A percentile compares a stretch with the other conserved stretches of the same genome.
Evolutionary conservation across 2,888 invertebrate genomes (phyloP).

Genomic region (Nomada ruficornis): DNA sequence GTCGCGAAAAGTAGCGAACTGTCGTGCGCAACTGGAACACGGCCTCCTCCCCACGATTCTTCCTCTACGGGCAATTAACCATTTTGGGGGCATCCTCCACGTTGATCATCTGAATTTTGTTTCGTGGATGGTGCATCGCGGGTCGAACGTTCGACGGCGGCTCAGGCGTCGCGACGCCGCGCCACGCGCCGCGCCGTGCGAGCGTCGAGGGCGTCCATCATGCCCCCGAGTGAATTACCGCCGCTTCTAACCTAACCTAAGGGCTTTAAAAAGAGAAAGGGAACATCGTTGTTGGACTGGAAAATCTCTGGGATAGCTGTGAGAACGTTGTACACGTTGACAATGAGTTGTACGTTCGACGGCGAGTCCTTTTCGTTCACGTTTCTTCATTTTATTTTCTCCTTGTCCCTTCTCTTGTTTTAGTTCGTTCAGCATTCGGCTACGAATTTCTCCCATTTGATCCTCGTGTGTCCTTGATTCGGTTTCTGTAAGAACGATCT

Average conservation of each 20-base stretch:
- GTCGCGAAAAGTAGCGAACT: slow-evolving; percentile 39
- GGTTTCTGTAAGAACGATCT: too few species aligned
- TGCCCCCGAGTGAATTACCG: slow-evolving; percentile 82
- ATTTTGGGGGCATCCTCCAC: slow-evolving; percentile 13
- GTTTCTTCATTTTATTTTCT: slow-evolving; percentile 34
- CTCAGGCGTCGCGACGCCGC: slow-evolving; percentile 81
- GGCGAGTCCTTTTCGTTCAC: slow-evolving; percentile 25
- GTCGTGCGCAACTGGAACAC: slow-evolving; percentile 18
- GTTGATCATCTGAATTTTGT: slow-evolving; percentile 14
- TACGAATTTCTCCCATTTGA: too few species aligned
- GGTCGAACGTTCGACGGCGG: slow-evolving; percentile 64
- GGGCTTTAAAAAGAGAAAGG: slow-evolving; percentile 54
- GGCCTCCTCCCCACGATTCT: slow-evolving; percentile 24
- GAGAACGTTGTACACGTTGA: slow-evolving; percentile 18
- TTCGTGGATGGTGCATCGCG: slow-evolving; percentile 27
- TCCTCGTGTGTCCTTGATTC: too few species aligned
- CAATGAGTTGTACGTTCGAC: slow-evolving; percentile 48
- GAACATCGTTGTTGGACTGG: slow-evolving; percentile 40
- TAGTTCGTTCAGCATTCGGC: background rate
- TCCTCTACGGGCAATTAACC: slow-evolving; percentile 54
- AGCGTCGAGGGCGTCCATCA: slow-evolving; percentile 82
- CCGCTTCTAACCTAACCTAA: slow-evolving; percentile 59
- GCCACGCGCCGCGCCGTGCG: slow-evolving; percentile 78
- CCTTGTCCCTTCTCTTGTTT: slow-evolving; percentile 29
- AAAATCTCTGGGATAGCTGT: slow-evolving; percentile 27